Evolutionary conservation across 2,888 invertebrate species (phyloP).

Genomic region (Noctuana brunneofusca): DNA sequence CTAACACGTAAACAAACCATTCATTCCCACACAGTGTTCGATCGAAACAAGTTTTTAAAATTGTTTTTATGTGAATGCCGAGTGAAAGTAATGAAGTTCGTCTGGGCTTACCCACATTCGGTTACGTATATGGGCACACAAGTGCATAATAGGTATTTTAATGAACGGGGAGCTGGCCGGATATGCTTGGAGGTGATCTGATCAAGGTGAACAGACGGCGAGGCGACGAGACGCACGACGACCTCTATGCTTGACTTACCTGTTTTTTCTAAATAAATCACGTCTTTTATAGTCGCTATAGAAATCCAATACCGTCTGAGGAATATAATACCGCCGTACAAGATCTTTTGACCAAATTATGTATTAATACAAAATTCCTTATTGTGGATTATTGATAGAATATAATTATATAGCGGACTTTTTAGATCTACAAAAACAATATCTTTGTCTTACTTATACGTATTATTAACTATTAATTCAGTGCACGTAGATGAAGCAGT

Average conservation of each 20-base stretch:
- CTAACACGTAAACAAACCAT: conserved; percentile 30
- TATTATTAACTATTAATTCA: too few species aligned
- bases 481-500: too few species aligned
- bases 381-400: too few species aligned
- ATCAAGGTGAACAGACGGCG: conserved; percentile 77
- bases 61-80: conserved; percentile 48
- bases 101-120: conserved; percentile 40
- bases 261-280: conserved; percentile 70
- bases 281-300: conserved; percentile 60
- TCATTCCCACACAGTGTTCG: conserved; percentile 38
- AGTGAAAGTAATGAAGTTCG: conserved; percentile 58
- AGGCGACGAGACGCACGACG: conserved; percentile 65
- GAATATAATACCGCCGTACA: conserved; percentile 48
- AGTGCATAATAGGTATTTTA: conserved; percentile 47
- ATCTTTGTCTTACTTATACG: too few species aligned
- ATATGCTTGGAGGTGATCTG: conserved; percentile 57
- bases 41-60: conserved; percentile 44
- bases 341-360: conserved; percentile 29
- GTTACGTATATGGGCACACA: conserved; percentile 46
- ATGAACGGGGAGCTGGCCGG: conserved; percentile 54
- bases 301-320: conserved; percentile 71
- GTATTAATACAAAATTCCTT: not conserved
- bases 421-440: too few species aligned
- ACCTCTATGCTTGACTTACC: conserved; percentile 66
- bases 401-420: too few species aligned